Base-by-base conservation (phyloP, 1,140 invertebrate species). In the Arctopsyche grandis region DNA sequence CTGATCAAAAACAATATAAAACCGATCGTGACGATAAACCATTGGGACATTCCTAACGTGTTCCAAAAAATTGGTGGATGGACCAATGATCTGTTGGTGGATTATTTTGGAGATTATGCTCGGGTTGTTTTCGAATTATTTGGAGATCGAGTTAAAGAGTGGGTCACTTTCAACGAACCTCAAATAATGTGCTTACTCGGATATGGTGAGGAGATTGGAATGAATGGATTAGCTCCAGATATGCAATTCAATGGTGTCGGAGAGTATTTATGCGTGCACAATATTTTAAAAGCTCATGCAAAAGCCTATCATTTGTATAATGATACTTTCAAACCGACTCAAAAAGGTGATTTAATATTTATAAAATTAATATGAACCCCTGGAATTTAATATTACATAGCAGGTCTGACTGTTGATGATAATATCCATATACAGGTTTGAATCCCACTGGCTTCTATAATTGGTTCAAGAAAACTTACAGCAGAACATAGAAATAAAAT, bases 101-200 rank as follows among this genome's bases (percentile, higher is more conserved):
- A 87, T n/a, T 86, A 85, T 75, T 91, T 91, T 80, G 82, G 83
- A 75, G 87, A 88, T 81, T 90, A 87, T 78, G 88, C 88, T 0
- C 83, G 86, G 80, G 48, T 88, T 0, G 75, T 87, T 0, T 90
- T 87, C 79, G 71, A 80, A 26, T 83, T 85, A 38, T 87, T 88
- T 66, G 89, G 88, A 5, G 85, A 87, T 79, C 75, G 79, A n/a
- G 83, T 90, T 0, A 90, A 89, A 86, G 77, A 84, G 4, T 88
- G 89, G 83, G 79, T 85, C 0, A 89, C 89, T 1, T 83, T 90
- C 12, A 90, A 90, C 83, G 89, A 90, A 81, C 88, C 89, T 0
- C 78, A 77, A n/a, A 82, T 85, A 0, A 16, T 85, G 69, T 91
- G 91, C 22, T 46, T 56, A 22, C 75, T 19, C 48, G 60, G 56